Evolutionary conservation across 2,888 invertebrate species (phyloP).

Genomic region (Liposcelis brunnea): DNA sequence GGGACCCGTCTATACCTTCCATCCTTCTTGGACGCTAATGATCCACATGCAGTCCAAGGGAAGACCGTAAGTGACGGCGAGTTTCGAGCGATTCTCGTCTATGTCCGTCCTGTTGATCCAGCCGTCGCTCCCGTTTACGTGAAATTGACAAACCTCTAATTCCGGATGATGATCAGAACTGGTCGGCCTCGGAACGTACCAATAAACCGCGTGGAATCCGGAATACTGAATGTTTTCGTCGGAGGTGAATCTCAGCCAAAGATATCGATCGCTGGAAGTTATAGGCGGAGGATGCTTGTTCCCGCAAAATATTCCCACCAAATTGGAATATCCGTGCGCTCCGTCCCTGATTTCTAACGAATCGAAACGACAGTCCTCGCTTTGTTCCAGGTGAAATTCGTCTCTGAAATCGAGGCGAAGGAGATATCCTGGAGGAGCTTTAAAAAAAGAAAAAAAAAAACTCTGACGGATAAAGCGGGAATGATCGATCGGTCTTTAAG

Average conservation of each 20-base stretch:
- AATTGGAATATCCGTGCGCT: constrained; percentile 52
- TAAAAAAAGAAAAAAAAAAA: constrained; percentile 23
- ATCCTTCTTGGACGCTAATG: constrained; percentile 40
- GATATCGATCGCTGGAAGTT: constrained; percentile 49
- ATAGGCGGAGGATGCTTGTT: constrained; percentile 52
- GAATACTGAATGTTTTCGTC: constrained; percentile 64
- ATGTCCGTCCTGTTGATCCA: constrained; percentile 33
- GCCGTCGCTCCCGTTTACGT: constrained; percentile 27
- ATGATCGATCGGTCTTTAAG: no score
- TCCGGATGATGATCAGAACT: constrained; percentile 26
- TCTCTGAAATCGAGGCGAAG: constrained; percentile 66
- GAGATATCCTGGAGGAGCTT: constrained; percentile 44
- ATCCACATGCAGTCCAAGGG: constrained; percentile 61
- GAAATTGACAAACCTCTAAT: constrained; percentile 39
- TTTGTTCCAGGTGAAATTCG: constrained; percentile 52
- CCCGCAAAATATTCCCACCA: constrained; percentile 53
- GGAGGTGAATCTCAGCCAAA: constrained; percentile 64
- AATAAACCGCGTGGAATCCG: constrained; percentile 64
- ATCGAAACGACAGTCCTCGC: constrained; percentile 56
- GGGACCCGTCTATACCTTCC: constrained; percentile 36
- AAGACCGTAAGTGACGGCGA: constrained; percentile 29
- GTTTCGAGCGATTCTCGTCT: constrained; percentile 29
- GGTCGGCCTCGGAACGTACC: constrained; percentile 39
- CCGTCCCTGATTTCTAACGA: constrained; percentile 71
- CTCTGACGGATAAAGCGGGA: background rate